These are phyloP conservation scores for Athetis lepigone DNA, from an alignment of 2,888 invertebrate species.

Conservation along the genomic window DNA sequence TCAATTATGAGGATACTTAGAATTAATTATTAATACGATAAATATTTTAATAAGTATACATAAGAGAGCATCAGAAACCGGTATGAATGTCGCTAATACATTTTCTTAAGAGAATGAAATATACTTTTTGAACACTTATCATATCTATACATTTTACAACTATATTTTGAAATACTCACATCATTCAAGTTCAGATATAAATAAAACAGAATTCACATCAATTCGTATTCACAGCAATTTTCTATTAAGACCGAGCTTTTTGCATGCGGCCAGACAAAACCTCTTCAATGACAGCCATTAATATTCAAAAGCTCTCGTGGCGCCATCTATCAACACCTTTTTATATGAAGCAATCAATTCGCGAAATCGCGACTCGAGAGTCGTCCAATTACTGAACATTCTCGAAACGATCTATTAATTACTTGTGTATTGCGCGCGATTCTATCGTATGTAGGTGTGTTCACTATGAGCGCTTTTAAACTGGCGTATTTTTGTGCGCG, in stretches of 20 bases:
- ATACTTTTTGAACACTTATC: no score
- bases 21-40: conserved; percentile 5
- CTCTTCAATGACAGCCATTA: conserved; percentile 76
- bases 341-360: conserved; percentile 77
- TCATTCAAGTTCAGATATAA: not conserved
- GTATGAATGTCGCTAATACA: no score
- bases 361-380: conserved; percentile 77
- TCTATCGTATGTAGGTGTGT: conserved; percentile 10
- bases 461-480: no score
- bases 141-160: no score
- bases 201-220: not conserved
- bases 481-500: no score
- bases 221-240: conserved; percentile 22
- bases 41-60: no score
- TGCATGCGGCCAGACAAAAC: conserved; percentile 71
- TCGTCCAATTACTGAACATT: conserved; percentile 82
- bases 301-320: conserved; percentile 81
- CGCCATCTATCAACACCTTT: conserved; percentile 78
- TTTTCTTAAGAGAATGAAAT: no score
- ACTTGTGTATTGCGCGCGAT: conserved; percentile 71
- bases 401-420: conserved; percentile 81
- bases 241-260: conserved; percentile 40
- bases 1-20: conserved; percentile 12
- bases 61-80: no score
- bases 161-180: not conserved